Evolutionary conservation across 1,140 invertebrate genomes (phyloP), one percentile per base, ranked within the genome.

Genomic region (Trigoniulus corallinus): DNA sequence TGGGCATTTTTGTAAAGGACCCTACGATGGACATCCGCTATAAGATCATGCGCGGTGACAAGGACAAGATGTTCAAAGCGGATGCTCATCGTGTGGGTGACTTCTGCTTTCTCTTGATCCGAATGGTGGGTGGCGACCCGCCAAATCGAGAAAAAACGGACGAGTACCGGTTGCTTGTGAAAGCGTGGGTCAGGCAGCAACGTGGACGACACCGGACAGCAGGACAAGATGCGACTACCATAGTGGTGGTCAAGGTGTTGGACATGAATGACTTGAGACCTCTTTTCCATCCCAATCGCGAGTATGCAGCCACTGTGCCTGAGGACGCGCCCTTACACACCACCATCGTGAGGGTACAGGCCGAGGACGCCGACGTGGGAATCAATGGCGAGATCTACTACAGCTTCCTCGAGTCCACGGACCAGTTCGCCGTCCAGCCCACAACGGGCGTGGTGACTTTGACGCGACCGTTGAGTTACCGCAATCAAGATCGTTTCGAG

Each of bases 321-420:
- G 91, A 96, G 67, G 88, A 96, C 62, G 81, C 80, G 44, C 79
- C 86, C 2, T 65, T 91, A 45, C 85, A 93, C 67, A 73, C 54
- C 21, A 69, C 62, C 46, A 65, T 77, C 26, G 58, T 65, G 1
- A 57, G 63, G 52, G 70, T 75, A 2, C 76, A 76, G 13, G 93
- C 92, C 0, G 88, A 88, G 59, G 93, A 97, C 68, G 88, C 92
- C 4, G 92, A 98, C 66, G 69, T 91, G 12, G 92, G 91, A 0
- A 74, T 84, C 45, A 96, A 96, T 64, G 88, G 88, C 1, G 88
- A 96, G 69, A 88, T 96, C 57, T 96, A 96, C 66, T 98, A 95
- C 65, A 93, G 84, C 65, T 82, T 96, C 57, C 70, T 75, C n/a
- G 76, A 89, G 53, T 69, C 74, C 18, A 88, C 80, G 3, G 79